A percentile compares a stretch with the other conserved stretches of the same genome.
Evolutionary conservation across 2,888 invertebrate genomes (phyloP).

Genomic region (Agriopis aurantiaria): DNA sequence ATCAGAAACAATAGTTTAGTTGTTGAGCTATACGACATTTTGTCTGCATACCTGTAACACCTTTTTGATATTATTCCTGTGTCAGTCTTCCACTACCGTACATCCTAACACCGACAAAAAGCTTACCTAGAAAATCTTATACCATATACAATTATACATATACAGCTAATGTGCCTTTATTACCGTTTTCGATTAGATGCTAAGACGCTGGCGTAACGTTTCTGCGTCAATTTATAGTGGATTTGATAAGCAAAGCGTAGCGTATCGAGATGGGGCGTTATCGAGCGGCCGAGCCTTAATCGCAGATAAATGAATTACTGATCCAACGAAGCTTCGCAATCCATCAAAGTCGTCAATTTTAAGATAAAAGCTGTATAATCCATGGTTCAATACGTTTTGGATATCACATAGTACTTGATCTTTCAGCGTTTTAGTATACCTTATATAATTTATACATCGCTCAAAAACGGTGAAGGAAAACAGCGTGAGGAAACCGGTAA

Average conservation of each 20-base stretch:
- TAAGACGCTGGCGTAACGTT: slow-evolving; percentile 24
- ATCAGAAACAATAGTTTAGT: too few relatives aligned
- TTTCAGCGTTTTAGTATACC: background rate
- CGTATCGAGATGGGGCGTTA: slow-evolving; percentile 33
- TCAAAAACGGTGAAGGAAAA: too few relatives aligned
- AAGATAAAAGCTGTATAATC: slow-evolving; percentile 31
- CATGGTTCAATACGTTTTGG: slow-evolving; percentile 29
- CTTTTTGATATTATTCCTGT: too few relatives aligned
- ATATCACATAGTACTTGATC: slow-evolving; percentile 1
- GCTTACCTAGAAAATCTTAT: too few relatives aligned
- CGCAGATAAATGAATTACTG: slow-evolving; percentile 36
- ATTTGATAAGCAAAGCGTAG: slow-evolving; percentile 36
- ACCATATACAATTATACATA: too few relatives aligned
- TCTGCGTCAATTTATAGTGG: slow-evolving; percentile 40
- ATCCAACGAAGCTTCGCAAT: slow-evolving; percentile 32
- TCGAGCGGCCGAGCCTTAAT: slow-evolving; percentile 34
- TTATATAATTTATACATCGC: background rate
- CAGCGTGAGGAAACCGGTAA: too few relatives aligned
- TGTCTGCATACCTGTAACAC: too few relatives aligned
- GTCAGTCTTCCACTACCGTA: too few relatives aligned
- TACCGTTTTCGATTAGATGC: background rate
- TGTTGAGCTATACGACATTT: too few relatives aligned
- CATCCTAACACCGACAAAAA: too few relatives aligned
- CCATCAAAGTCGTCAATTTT: slow-evolving; percentile 33
- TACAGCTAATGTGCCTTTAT: too few relatives aligned